Percentiles rank a stretch among this genome's conserved stretches.
These are phyloP conservation scores for Agapostemon virescens DNA, from an alignment of 2,888 invertebrate species.

Conservation along the genomic window DNA sequence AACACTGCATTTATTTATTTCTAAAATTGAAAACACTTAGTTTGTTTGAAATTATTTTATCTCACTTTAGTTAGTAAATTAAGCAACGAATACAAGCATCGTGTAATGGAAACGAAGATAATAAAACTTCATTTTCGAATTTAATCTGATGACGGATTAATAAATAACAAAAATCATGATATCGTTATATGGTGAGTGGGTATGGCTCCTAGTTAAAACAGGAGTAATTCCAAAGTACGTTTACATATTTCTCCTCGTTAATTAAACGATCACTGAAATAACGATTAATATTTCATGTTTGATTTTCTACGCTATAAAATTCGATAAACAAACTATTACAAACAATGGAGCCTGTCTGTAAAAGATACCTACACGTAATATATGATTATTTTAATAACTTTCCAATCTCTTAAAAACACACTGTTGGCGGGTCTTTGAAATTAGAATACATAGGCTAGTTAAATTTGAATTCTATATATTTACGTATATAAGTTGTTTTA, in stretches of 20 bases:
- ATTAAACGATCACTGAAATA: conserved; percentile 19
- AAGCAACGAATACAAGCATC: neutral
- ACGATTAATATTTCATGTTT: conserved; percentile 5
- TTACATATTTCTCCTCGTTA: conserved; percentile 20
- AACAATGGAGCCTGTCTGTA: neutral
- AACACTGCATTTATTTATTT: neutral
- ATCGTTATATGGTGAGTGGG: conserved; percentile 1
- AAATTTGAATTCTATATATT: too few species aligned
- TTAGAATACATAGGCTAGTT: too few species aligned
- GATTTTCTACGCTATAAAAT: neutral
- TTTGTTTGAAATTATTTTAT: neutral
- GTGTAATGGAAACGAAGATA: neutral
- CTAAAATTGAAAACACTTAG: neutral
- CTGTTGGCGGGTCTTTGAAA: too few species aligned
- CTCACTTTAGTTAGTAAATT: neutral
- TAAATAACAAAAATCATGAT: conserved; percentile 28
- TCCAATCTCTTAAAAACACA: neutral
- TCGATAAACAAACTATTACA: neutral
- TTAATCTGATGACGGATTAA: conserved; percentile 31
- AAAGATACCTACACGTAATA: too few species aligned
- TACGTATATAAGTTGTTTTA: too few species aligned
- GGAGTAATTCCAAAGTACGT: conserved; percentile 14
- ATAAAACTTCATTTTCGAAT: conserved; percentile 17
- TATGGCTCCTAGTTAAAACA: conserved; percentile 12
- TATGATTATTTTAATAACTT: neutral